Base-by-base conservation (phyloP, 2,797 vertebrate species). In the Meriones psammophilus region DNA sequence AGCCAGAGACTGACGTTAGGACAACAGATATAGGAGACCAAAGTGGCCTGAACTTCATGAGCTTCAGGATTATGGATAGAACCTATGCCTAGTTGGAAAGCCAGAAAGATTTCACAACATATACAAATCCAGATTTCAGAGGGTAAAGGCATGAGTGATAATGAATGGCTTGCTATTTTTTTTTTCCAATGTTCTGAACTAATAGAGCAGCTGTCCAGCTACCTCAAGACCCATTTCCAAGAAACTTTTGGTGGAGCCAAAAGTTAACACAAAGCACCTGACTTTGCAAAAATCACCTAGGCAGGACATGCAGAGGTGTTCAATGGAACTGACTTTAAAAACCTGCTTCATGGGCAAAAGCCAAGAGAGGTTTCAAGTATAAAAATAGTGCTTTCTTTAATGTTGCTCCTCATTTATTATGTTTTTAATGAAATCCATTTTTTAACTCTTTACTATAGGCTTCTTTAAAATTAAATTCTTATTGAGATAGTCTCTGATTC, bases 321-420 rank as follows among this genome's bases (percentile, higher is more conserved):
- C 26, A 20, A 50, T 5, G 73, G 4, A 86, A 79, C 46, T 92
- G 69, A 64, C 62, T 84, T 77, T 79, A 76, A 95, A 88, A 88
- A 50, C 54, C 1, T n/a, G 1, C 56, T 92, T 94, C 33, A 60
- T 42, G 14, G n/a, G 74, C 36, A 95, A 97, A 95, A 86, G 85
- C 20, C 46, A 80, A 96, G 5, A 22, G 22, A 78, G 9, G 20
- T 71, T 94, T 50, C 5, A 4, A 89, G 22, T 84, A 73, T 42
- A 68, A 95, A 83, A 60, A 92, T n/a, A 18, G 26, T 94, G 3
- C 15, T 79, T 8, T 78, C 46, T 62, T 90, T 91, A 76, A 92
- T 90, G 9, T 24, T 80, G 7, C 56, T 92, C 85, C 22, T 30
- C 54, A 87, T 17, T 74, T 95, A 68, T 30, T 71, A 50, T 42